A percentile compares a stretch with the other conserved stretches of the same genome.
Evolutionary conservation across 2,888 invertebrate species (phyloP).

Genomic region (Antheraea yamamai): DNA sequence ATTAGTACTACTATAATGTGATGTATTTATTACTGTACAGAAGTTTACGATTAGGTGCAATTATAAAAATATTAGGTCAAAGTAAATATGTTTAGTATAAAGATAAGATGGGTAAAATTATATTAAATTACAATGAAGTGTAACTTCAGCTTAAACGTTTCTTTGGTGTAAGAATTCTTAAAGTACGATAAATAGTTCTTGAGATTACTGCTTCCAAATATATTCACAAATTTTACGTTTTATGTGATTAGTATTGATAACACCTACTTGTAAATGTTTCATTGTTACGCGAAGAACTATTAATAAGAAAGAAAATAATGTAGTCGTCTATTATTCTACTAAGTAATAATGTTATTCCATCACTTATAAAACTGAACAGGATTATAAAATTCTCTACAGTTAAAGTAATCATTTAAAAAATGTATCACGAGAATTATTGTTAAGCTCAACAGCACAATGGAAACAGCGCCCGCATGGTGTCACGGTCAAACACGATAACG

Average conservation of each 20-base stretch:
- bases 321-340: no score
- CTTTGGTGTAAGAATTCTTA: no score
- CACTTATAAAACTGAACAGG: not conserved
- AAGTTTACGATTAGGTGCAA: not conserved
- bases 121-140: not conserved
- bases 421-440: not conserved
- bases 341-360: no score
- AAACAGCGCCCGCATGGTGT: conserved; percentile 55
- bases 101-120: not conserved
- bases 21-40: not conserved
- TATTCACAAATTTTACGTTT: no score
- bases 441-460: conserved; percentile 42
- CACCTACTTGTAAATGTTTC: no score
- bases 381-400: not conserved
- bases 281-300: no score
- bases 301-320: no score
- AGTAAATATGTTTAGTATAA: not conserved
- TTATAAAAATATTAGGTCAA: not conserved
- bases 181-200: no score
- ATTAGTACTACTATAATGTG: not conserved
- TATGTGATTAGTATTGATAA: no score
- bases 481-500: conserved; percentile 62
- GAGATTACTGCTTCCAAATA: no score
- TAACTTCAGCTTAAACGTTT: not conserved
- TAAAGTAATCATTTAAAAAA: conserved; percentile 8